Base-by-base conservation (phyloP, 2,888 invertebrate genomes). In the Chirona hameri region DNA sequence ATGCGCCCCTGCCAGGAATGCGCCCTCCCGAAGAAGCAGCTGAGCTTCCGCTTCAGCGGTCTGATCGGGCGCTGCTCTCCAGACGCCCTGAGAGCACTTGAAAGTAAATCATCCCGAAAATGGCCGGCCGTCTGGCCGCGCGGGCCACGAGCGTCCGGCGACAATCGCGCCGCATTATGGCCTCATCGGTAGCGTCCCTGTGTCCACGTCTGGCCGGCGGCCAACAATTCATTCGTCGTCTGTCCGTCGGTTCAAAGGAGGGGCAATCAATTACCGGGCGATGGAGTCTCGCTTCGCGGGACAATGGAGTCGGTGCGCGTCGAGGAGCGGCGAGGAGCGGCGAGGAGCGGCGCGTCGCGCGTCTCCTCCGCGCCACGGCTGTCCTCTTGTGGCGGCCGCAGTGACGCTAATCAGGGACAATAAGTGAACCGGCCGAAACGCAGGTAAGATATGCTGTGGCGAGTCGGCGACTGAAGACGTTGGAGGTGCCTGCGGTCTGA, bases 161-260 rank as follows among this genome's bases (percentile, higher is more conserved):
- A 39, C 52, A 52, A 27, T 12, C 39, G 24, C 52, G 76, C 0
- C 31, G 46, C 76, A 24, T 46, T 76, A 46, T 76, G 39, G 76
- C 24, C 39, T 24, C 21, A 4, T 46, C 76, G 46, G 76, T 24
- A 31, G 39, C 76, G 14, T 14, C 24, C 18, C 76, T 10, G 76
- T 76, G 46, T 76, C 76, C 76, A 12, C 72, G 76, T 1, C 76
- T 39, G 76, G 76, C 4, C 76, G 46, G 14, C 12, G 76, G 76
- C 76, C 76, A 76, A 76, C 76, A 76, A 76, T 76, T 76, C 76
- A 76, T 76, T 76, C 76, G 76, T 76, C 76, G 31, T 76, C 39
- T 46, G 76, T 76, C 76, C 46, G 27, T 7, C 39, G 7, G 18
- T 9, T 76, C 21, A 76, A 76, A 76, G 76, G 24, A 27, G 39